Percentiles rank a stretch among this genome's conserved stretches.
Conservation (phyloP, 2,888 invertebrate genomes). For the Nyleta sp. region DNA sequence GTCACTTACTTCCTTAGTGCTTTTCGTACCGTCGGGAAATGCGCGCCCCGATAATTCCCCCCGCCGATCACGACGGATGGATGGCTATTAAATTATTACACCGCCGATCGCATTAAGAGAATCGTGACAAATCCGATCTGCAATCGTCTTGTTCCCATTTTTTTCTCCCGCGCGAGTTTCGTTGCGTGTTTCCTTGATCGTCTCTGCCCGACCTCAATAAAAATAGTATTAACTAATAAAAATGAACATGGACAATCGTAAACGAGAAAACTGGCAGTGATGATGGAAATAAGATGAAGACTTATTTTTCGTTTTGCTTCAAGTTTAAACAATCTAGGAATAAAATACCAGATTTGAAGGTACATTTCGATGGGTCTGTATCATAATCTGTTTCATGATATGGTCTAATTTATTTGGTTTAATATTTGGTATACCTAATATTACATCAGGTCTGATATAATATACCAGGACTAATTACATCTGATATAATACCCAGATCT, state of each 20-base stretch:
- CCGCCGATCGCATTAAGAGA: slow-evolving; percentile 79
- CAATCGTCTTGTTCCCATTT: slow-evolving; percentile 57
- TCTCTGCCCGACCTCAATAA: slow-evolving; percentile 28
- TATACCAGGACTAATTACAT: no score
- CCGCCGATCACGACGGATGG: slow-evolving; percentile 75
- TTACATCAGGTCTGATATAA: no score
- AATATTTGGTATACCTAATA: no score
- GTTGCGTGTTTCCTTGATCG: slow-evolving; percentile 38
- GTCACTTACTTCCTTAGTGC: slow-evolving; percentile 82
- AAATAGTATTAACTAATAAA: slow-evolving; percentile 21
- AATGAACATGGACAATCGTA: background rate
- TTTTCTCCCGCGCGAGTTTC: slow-evolving; percentile 36
- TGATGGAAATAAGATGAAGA: no score
- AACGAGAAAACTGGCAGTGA: no score
- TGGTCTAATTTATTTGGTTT: no score
- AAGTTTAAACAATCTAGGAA: no score
- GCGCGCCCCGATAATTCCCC: slow-evolving; percentile 71
- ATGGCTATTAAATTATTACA: slow-evolving; percentile 81
- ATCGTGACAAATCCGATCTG: slow-evolving; percentile 81
- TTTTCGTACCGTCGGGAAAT: slow-evolving; percentile 75
- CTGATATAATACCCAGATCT: no score
- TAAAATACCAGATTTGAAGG: no score
- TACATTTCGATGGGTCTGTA: no score
- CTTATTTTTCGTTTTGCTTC: no score
- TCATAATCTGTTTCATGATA: no score